phyloP scores from a whole-genome alignment of 1,140 invertebrate genomes.

The Microplitis demolitor region DNA sequence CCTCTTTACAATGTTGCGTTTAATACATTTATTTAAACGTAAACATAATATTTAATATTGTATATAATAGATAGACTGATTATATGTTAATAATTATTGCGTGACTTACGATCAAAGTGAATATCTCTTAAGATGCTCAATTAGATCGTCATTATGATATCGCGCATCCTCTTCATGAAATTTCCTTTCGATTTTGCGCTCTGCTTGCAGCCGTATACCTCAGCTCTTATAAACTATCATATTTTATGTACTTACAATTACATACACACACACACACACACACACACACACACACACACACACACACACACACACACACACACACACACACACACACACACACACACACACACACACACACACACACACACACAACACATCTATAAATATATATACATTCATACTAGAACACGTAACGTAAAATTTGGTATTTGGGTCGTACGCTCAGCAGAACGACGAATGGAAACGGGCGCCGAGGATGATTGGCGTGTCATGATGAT shows the following conservation, averaged over 20 bases:
- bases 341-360: neutral
- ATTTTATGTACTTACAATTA: neutral
- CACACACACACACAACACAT: too few relatives aligned
- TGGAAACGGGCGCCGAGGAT: slow-evolving; percentile 25
- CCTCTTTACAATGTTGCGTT: too few relatives aligned
- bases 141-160: slow-evolving; percentile 18
- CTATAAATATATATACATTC: too few relatives aligned
- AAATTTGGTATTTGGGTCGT: slow-evolving; percentile 35
- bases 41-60: too few relatives aligned
- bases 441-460: slow-evolving; percentile 16
- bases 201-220: neutral
- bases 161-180: slow-evolving; percentile 2
- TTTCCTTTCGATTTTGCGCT: slow-evolving; percentile 19
- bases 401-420: slow-evolving; percentile 3
- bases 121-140: slow-evolving; percentile 1
- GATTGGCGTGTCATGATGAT: slow-evolving; percentile 30
- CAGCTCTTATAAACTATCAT: neutral
- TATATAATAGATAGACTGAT: neutral
- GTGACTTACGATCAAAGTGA: neutral
- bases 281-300: neutral
- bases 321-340: neutral
- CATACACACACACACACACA: neutral
- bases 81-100: slow-evolving; percentile 20
- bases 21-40: too few relatives aligned
- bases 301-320: neutral